These are phyloP conservation scores for Pteronotus mesoamericanus DNA, from an alignment of 2,797 vertebrate genomes.

Conservation along the genomic window DNA sequence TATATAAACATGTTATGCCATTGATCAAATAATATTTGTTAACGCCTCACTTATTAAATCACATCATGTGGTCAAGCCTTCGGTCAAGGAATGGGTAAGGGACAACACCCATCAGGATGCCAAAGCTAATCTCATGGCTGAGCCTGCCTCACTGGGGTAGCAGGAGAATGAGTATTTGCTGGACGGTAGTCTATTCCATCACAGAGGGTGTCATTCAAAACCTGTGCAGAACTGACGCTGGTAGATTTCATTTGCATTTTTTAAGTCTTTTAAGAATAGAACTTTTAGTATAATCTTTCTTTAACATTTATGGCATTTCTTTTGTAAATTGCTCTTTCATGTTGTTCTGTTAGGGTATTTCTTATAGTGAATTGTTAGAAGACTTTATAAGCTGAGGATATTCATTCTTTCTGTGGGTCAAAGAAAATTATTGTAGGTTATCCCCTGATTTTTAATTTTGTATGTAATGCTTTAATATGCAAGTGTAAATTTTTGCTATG, in stretches of 20 bases:
- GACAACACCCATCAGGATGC: fast-evolving
- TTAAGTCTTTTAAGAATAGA: background rate
- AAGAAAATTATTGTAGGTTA: background rate
- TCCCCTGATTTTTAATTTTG: background rate
- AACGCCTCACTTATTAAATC: background rate
- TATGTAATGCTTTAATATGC: background rate
- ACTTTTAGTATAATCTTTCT: background rate
- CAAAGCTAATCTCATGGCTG: background rate
- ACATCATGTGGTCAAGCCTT: background rate
- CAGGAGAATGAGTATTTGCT: background rate
- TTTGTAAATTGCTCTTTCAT: background rate
- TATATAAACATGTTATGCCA: no score
- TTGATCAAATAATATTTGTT: background rate
- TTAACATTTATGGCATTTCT: background rate
- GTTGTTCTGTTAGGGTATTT: background rate
- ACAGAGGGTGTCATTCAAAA: background rate
- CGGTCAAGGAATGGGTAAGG: background rate
- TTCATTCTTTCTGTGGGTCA: background rate
- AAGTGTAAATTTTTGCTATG: background rate
- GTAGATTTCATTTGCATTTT: background rate
- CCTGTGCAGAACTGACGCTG: background rate
- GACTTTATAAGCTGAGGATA: background rate
- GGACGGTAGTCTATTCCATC: background rate
- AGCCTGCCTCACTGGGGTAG: background rate
- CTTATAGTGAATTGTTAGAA: background rate